Evolutionary conservation across 2,797 vertebrate genomes (phyloP).

Genomic region (Syncerus caffer): DNA sequence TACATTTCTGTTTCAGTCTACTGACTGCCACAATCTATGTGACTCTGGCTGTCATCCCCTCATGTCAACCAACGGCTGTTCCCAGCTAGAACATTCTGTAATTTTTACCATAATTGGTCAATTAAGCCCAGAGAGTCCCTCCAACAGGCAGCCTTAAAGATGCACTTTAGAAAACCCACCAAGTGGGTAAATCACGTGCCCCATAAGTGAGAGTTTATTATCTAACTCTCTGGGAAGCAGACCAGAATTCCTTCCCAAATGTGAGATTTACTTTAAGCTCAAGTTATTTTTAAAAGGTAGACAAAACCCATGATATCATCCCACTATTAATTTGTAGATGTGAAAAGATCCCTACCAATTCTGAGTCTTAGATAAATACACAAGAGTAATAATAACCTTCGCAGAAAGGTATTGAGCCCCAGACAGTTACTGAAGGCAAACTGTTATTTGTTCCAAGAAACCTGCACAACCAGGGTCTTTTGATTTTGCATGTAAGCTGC

Average conservation of each 20-base stretch:
- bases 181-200: background rate
- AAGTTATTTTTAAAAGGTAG: constrained; percentile 76
- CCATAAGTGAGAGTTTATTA: constrained; percentile 40
- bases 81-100: background rate
- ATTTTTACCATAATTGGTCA: constrained; percentile 40
- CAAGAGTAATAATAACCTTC: constrained; percentile 61
- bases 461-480: background rate
- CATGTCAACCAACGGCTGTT: background rate
- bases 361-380: constrained; percentile 60
- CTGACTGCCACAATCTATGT: rapidly evolving
- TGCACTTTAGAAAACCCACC: background rate
- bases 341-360: constrained; percentile 34
- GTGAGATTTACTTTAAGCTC: constrained; percentile 63
- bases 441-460: background rate
- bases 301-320: constrained; percentile 71
- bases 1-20: background rate
- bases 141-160: constrained; percentile 27
- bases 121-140: constrained; percentile 16
- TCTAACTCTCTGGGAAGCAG: constrained; percentile 57
- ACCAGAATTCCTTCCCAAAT: constrained; percentile 68
- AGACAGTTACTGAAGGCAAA: constrained; percentile 29
- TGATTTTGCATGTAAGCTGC: constrained; percentile 19
- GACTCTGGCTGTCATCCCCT: background rate
- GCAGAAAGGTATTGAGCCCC: background rate
- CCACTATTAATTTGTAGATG: constrained; percentile 63